Percentiles rank a stretch among this genome's conserved stretches.
Evolutionary conservation across 2,888 invertebrate genomes (phyloP).

Genomic region (Stratiomys singularior): DNA sequence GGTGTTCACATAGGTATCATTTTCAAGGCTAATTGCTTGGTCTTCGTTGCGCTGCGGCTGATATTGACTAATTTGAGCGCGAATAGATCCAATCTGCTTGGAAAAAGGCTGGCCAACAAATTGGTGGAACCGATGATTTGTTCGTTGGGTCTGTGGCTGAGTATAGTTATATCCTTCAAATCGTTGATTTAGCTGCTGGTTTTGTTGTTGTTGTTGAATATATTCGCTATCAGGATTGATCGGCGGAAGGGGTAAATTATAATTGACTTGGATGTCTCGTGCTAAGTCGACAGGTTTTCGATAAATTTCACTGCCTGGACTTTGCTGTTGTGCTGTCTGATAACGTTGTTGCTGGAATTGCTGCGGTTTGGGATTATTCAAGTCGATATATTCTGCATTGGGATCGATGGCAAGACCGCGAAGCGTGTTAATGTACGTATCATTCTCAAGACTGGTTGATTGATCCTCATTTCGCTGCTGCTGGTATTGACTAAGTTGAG

Average conservation of each 20-base stretch:
- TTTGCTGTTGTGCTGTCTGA: conserved; percentile 65
- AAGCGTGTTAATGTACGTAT: conserved; percentile 78
- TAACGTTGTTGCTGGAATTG: conserved; percentile 67
- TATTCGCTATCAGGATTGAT: conserved; percentile 77
- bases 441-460: conserved; percentile 67
- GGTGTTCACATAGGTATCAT: conserved; percentile 77
- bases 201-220: conserved; percentile 55
- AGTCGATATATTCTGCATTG: conserved; percentile 71
- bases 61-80: conserved; percentile 41
- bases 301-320: not conserved
- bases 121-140: conserved; percentile 58
- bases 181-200: conserved; percentile 52
- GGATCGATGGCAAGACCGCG: conserved; percentile 73
- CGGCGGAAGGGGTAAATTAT: conserved; percentile 73
- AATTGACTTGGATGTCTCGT: conserved; percentile 77
- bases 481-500: conserved; percentile 22
- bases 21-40: conserved; percentile 68
- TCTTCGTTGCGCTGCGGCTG: conserved; percentile 68
- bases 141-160: conserved; percentile 55
- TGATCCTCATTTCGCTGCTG: conserved; percentile 69
- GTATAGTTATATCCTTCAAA: conserved; percentile 59
- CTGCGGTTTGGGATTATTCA: conserved; percentile 61
- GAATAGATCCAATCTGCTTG: conserved; percentile 54
- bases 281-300: conserved; percentile 68
- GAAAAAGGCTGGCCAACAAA: conserved; percentile 36